Conservation (phyloP, 1,140 invertebrate species). For the Parasteatoda tepidariorum region DNA sequence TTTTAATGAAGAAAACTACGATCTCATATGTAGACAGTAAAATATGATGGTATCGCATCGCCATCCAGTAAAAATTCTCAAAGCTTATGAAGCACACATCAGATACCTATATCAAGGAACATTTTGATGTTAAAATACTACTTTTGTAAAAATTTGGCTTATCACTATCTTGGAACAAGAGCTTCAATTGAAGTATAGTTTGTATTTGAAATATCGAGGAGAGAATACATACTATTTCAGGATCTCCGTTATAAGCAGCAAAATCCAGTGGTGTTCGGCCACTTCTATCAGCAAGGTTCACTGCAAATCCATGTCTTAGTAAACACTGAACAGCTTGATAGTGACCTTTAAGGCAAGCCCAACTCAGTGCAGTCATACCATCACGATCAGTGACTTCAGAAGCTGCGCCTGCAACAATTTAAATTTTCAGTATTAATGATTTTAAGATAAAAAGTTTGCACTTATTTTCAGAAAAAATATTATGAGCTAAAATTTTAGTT, state of each 20-base stretch:
- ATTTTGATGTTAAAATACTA: too few relatives aligned
- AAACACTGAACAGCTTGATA: constrained; percentile 81
- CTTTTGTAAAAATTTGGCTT: too few relatives aligned
- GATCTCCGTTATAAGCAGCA: constrained; percentile 84
- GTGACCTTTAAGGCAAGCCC: constrained; percentile 90
- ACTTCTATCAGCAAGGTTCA: constrained; percentile 82
- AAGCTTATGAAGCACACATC: too few relatives aligned
- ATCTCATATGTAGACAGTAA: too few relatives aligned
- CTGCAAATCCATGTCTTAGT: constrained; percentile 83
- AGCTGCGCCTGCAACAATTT: constrained; percentile 74
- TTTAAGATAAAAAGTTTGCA: background rate
- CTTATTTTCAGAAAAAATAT: background rate
- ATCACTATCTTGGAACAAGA: too few relatives aligned
- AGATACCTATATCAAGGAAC: too few relatives aligned
- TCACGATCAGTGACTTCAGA: constrained; percentile 84
- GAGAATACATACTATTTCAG: constrained; percentile 70
- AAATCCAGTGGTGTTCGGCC: constrained; percentile 91
- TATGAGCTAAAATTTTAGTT: background rate
- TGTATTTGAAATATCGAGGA: too few relatives aligned
- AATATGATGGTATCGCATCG: too few relatives aligned
- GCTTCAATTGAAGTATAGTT: too few relatives aligned
- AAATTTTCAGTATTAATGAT: background rate
- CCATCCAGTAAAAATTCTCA: too few relatives aligned
- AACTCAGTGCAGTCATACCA: constrained; percentile 88
- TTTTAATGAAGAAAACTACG: too few relatives aligned